These are phyloP conservation scores for Drosophila eugracilis DNA, from an alignment of 1,140 invertebrate species.

Conservation along the genomic window DNA sequence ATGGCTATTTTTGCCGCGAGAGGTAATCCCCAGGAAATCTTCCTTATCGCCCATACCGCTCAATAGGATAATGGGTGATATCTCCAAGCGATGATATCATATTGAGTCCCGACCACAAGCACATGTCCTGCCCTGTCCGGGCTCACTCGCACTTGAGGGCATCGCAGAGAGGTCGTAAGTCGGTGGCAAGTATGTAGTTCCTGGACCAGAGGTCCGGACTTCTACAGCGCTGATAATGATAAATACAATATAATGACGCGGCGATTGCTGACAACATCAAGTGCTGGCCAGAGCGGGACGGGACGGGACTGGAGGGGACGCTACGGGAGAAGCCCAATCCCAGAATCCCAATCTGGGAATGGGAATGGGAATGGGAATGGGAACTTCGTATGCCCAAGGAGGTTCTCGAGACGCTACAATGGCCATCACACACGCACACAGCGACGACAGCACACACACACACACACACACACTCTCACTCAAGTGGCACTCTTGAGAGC, in stretches of 20 bases:
- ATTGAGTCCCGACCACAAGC: not conserved
- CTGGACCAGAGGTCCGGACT: not conserved
- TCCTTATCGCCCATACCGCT: conserved; percentile 1
- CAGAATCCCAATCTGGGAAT: conserved; percentile 5
- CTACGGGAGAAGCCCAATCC: conserved; percentile 1
- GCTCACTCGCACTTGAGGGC: not conserved
- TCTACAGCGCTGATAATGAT: conserved; percentile 66
- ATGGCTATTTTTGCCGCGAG: too few relatives aligned
- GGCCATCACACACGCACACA: conserved; percentile 23
- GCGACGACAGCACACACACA: not conserved
- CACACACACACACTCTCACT: conserved; percentile 28
- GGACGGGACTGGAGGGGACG: conserved; percentile 8
- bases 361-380: not conserved
- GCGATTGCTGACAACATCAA: conserved; percentile 76
- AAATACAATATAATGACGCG: conserved; percentile 79
- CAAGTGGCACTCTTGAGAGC: conserved; percentile 70
- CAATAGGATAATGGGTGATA: conserved; percentile 1
- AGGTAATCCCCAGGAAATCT: not conserved
- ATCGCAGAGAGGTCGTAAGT: not conserved
- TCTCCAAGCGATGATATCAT: conserved; percentile 1
- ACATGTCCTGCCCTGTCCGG: not conserved
- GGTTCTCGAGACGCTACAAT: conserved; percentile 44
- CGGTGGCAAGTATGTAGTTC: not conserved
- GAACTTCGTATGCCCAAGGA: conserved; percentile 3
- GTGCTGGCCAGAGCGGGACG: conserved; percentile 40